Evolutionary conservation across 2,797 vertebrate genomes (phyloP), one percentile per base, ranked within the genome.

Genomic region (Macroramphosus scolopax): DNA sequence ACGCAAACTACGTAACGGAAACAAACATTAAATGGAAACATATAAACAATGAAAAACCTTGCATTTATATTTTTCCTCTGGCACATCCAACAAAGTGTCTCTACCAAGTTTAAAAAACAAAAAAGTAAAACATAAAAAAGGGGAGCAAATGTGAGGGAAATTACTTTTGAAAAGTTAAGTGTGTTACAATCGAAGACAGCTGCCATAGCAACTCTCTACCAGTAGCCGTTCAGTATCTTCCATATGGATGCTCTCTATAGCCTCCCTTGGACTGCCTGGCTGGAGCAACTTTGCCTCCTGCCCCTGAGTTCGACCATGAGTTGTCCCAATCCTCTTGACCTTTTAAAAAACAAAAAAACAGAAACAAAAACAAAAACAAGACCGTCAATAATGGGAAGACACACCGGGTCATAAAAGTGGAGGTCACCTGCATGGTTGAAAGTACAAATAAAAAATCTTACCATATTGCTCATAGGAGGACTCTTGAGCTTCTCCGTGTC

Each of bases 271-370:
- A 37, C 67, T 92, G 91, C 65, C 94, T 85, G 56, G 92, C 61
- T 6, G 89, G 58, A 0, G 93, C 88, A 18, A 92, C 91, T 75
- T 97, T 98, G 80, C 95, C 90, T 29, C 92, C 93, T 1, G 89
- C 86, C 2, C 92, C 93, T 0, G 91, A 57, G 15, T 46, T 54
- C 25, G 87, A 79, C 66, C 94, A 89, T 9, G 90, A 89, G 61
- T 91, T 93, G 17, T 96, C 95, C 95, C 95, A 98, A 51, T 97
- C 94, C 24, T 96, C 94, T 80, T 97, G 95, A 72, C 91, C 96
- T 98, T 22, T 3, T 3, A 22, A 65, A 0, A 56, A n/a, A n/a
- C n/a, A n/a, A 6, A 46, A 25, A 1, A 5, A 59, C 8, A 42
- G 2, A 3, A 4, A 7, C 8, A 1, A 44, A 3, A 53, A 14